phyloP scores from a whole-genome alignment of 2,888 invertebrate species.

The Siphonodentalium dalli region DNA sequence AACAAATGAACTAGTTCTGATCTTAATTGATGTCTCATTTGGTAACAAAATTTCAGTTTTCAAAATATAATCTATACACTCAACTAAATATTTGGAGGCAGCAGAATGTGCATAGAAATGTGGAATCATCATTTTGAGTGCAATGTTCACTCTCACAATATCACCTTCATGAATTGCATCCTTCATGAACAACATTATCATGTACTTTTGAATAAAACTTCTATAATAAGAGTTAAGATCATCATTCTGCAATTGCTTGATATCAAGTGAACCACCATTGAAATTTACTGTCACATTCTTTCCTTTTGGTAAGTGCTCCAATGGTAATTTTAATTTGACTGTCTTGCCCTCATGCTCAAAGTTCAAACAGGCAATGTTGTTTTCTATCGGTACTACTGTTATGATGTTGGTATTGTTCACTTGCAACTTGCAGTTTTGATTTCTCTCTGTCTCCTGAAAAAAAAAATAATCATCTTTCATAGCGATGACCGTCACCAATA shows the following conservation, averaged over 20 bases:
- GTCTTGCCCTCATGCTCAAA: not conserved
- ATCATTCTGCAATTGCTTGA: too few species aligned
- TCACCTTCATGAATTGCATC: slow-evolving; percentile 4
- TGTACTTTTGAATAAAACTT: slow-evolving; percentile 5
- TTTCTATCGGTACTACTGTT: too few species aligned
- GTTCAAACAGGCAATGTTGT: too few species aligned
- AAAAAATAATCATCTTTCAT: too few species aligned
- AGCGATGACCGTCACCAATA: too few species aligned
- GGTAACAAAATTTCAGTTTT: slow-evolving; percentile 4
- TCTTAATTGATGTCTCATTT: not conserved
- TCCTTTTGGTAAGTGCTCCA: too few species aligned
- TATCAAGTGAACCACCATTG: too few species aligned
- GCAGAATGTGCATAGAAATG: slow-evolving; percentile 1
- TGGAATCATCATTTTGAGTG: slow-evolving; percentile 2
- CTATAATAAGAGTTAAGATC: slow-evolving; percentile 2
- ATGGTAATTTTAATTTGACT: too few species aligned
- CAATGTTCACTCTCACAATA: not conserved
- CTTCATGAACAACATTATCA: not conserved
- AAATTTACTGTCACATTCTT: too few species aligned
- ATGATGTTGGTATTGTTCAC: too few species aligned
- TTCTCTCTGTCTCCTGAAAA: too few species aligned
- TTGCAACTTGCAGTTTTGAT: too few species aligned
- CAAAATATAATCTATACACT: slow-evolving; percentile 12
- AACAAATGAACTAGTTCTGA: slow-evolving; percentile 1
- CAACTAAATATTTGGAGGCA: slow-evolving; percentile 1